A percentile compares a stretch with the other conserved stretches of the same genome.
Conservation (phyloP, 2,797 vertebrate species). For the Takifugu rubripes region DNA sequence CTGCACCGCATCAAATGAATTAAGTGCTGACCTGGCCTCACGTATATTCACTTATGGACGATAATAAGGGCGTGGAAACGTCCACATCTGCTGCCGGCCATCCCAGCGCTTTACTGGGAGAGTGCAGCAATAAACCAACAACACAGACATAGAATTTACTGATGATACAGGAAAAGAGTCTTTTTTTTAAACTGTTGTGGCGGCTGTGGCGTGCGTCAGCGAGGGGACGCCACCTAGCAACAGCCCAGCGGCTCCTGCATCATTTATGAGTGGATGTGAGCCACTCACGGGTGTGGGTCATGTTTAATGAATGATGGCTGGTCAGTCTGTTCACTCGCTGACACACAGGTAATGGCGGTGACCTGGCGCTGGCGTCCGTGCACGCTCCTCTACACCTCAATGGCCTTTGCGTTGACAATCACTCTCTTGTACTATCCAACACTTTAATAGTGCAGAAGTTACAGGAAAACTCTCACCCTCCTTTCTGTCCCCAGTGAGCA, state of each 20-base stretch:
- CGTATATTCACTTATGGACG: neutral
- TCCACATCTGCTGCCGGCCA: constrained; percentile 3
- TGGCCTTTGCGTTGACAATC: too few relatives aligned
- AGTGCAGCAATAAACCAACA: neutral
- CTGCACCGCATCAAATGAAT: neutral
- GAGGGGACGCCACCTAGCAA: constrained; percentile 43
- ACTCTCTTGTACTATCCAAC: too few relatives aligned
- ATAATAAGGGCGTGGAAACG: constrained; percentile 10
- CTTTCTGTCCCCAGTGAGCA: too few relatives aligned
- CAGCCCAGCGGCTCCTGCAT: constrained; percentile 42
- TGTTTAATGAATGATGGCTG: constrained; percentile 38
- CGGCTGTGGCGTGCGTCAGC: accelerated
- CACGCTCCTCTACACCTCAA: too few relatives aligned
- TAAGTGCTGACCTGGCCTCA: constrained; percentile 1
- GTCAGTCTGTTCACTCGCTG: too few relatives aligned
- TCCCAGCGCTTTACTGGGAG: neutral
- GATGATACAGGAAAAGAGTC: neutral
- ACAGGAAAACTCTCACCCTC: too few relatives aligned
- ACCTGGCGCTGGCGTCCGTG: too few relatives aligned
- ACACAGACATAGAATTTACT: neutral
- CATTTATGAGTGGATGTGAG: constrained; percentile 54
- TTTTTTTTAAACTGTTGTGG: neutral
- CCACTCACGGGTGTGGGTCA: constrained; percentile 7
- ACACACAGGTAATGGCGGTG: too few relatives aligned
- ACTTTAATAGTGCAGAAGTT: too few relatives aligned